phyloP scores from a whole-genome alignment of 2,888 invertebrate species.

The Drosophila lacicola region DNA sequence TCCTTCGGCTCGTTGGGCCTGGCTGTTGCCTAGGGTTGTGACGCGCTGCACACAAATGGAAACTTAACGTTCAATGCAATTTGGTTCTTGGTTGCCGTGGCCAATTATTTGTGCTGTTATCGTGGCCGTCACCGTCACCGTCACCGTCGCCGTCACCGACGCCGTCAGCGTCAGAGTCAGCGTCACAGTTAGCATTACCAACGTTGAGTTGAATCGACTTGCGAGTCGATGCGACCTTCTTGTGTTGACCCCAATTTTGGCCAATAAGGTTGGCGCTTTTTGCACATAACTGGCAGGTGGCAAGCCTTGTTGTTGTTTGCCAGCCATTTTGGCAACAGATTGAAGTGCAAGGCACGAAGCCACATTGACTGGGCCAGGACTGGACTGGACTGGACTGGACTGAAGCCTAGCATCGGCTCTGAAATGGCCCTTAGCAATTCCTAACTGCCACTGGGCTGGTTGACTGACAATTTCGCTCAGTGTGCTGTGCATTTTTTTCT shows the following conservation, averaged over 20 bases:
- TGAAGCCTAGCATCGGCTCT: background rate
- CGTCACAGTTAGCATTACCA: conserved; percentile 14
- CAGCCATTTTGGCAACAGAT: conserved; percentile 45
- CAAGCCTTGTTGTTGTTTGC: conserved; percentile 24
- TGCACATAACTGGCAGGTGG: conserved; percentile 59
- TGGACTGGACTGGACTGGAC: conserved; percentile 8
- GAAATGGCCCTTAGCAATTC: background rate
- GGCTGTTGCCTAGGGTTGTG: conserved; percentile 22
- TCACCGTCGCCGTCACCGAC: conserved; percentile 11
- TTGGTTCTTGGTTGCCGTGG: conserved; percentile 57
- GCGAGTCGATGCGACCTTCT: conserved; percentile 65
- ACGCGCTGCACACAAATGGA: conserved; percentile 35
- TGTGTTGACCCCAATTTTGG: conserved; percentile 73
- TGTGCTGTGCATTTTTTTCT: conserved; percentile 20
- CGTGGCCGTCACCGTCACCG: conserved; percentile 58
- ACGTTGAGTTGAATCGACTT: conserved; percentile 15
- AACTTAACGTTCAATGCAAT: conserved; percentile 74
- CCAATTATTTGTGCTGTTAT: conserved; percentile 77
- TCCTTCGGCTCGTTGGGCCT: background rate
- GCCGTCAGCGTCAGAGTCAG: conserved; percentile 19
- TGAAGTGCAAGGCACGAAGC: conserved; percentile 48
- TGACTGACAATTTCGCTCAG: conserved; percentile 46
- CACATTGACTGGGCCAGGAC: conserved; percentile 16
- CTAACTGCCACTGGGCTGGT: background rate
- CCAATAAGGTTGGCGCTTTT: conserved; percentile 64